Base-by-base conservation (phyloP, 2,888 invertebrate genomes). In the Cylloceria caligata region DNA sequence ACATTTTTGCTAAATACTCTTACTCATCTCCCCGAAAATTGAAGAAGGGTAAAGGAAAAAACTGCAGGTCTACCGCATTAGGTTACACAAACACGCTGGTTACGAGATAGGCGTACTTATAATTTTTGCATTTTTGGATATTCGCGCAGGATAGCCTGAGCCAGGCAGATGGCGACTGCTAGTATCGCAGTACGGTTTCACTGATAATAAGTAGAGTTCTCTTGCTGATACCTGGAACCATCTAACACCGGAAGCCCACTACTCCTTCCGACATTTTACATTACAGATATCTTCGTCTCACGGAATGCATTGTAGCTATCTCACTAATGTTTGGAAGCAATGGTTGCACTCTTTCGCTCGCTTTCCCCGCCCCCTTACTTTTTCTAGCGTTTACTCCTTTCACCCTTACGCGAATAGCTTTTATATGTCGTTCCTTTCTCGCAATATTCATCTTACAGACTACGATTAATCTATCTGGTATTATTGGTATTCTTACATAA, bases 231-330 rank as follows among this genome's bases (percentile, higher is more conserved):
- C 71, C 34, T 72, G 73, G 78, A 74, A 78, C 60, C 73, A 73
- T 68, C 69, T 60, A 55, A 64, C 81, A 75, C 67, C 76, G 78
- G 81, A 72, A 67, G 73, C 73, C 60, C 80, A 65, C 72, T 79
- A 49, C 75, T 62, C 69, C 79, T 81, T 84, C 83, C 65, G 84
- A 83, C 84, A 83, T 83, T 67, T 80, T 60, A 71, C 83, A 83
- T 71, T 82, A 81, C 68, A 85, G 86, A 87, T 87, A 88, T 84
- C 86, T 86, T 87, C 86, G 86, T 88, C 85, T 82, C 78, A 39
- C 81, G 83, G 87, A 89, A 87, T 87, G 87, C 86, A 87, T 88
- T 85, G 86, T 81, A 76, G 84, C 88, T 90, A 88, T 88, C 88
- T 87, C 74, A 83, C 83, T 83, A 86, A 84, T 82, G 79, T 72